Conservation (phyloP, 2,797 vertebrate species). For the Sebastes minor region DNA sequence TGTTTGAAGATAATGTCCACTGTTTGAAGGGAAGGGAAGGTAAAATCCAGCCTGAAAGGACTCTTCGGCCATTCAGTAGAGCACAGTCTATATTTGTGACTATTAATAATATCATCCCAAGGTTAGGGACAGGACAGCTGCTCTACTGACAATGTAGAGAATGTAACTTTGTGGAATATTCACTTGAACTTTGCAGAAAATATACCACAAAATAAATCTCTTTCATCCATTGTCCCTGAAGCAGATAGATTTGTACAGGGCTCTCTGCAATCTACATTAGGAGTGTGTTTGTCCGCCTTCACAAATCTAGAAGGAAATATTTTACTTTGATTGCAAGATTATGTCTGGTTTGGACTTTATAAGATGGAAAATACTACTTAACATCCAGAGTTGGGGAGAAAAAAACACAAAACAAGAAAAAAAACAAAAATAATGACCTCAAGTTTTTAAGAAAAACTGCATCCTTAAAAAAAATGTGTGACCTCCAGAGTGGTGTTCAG, state of each 20-base stretch:
- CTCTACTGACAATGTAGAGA: conserved; percentile 25
- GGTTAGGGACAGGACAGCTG: conserved; percentile 26
- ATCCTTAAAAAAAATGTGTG: conserved; percentile 32
- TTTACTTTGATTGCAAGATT: conserved; percentile 5
- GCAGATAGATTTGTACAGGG: conserved; percentile 1
- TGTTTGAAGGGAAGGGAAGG: conserved; percentile 66
- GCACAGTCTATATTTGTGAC: conserved; percentile 31
- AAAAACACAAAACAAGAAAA: background rate
- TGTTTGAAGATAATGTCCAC: conserved; percentile 79
- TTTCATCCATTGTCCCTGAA: conserved; percentile 2
- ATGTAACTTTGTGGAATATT: conserved; percentile 22
- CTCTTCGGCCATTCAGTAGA: conserved; percentile 27
- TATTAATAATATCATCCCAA: conserved; percentile 13
- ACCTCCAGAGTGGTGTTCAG: conserved; percentile 63
- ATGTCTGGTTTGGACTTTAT: conserved; percentile 7
- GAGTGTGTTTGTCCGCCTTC: conserved; percentile 8
- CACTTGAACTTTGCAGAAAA: conserved; percentile 14
- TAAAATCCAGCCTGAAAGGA: conserved; percentile 56
- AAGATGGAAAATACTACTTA: conserved; percentile 23
- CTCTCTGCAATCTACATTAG: conserved; percentile 12
- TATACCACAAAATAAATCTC: conserved; percentile 10
- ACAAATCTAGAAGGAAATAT: conserved; percentile 25
- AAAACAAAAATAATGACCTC: conserved; percentile 14
- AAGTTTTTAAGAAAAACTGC: conserved; percentile 40
- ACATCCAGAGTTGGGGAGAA: conserved; percentile 3